These are phyloP conservation scores for Toxotes jaculatrix DNA, from an alignment of 2,113 vertebrate species.

Conservation along the genomic window DNA sequence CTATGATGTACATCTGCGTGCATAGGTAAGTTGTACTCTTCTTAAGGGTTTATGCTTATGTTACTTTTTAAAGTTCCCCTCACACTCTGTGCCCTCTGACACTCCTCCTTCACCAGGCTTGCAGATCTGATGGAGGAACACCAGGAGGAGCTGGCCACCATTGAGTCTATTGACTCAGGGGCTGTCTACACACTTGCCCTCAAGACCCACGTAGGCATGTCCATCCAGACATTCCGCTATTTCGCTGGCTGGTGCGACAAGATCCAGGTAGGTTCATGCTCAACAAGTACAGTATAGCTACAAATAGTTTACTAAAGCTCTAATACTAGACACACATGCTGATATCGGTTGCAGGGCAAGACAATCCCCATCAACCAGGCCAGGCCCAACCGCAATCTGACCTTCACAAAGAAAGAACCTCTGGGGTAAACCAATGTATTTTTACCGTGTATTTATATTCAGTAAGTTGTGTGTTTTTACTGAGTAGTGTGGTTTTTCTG, in stretches of 20 bases:
- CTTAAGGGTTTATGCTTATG: too few species aligned
- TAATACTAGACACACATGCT: neutral
- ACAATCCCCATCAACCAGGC: slow-evolving; percentile 90
- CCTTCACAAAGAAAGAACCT: slow-evolving; percentile 86
- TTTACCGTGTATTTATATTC: neutral
- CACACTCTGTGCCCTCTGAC: neutral
- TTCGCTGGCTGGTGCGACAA: slow-evolving; percentile 90
- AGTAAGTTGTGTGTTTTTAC: neutral
- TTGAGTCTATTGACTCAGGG: slow-evolving; percentile 86
- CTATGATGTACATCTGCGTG: too few species aligned
- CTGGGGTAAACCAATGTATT: slow-evolving; percentile 74
- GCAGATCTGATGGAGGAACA: slow-evolving; percentile 88
- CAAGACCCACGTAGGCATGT: slow-evolving; percentile 89
- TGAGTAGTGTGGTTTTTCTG: neutral
- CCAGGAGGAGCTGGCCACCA: slow-evolving; percentile 88
- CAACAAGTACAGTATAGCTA: too few species aligned
- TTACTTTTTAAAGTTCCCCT: neutral
- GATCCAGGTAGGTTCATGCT: slow-evolving; percentile 80
- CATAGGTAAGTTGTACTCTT: too few species aligned
- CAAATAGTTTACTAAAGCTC: too few species aligned
- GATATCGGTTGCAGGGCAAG: slow-evolving; percentile 77
- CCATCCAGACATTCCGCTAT: slow-evolving; percentile 89
- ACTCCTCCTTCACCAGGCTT: slow-evolving; percentile 69
- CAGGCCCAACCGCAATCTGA: slow-evolving; percentile 87
- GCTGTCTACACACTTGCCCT: slow-evolving; percentile 88